Conservation (phyloP, 2,888 invertebrate species). For the Pseudanteris insignis region DNA sequence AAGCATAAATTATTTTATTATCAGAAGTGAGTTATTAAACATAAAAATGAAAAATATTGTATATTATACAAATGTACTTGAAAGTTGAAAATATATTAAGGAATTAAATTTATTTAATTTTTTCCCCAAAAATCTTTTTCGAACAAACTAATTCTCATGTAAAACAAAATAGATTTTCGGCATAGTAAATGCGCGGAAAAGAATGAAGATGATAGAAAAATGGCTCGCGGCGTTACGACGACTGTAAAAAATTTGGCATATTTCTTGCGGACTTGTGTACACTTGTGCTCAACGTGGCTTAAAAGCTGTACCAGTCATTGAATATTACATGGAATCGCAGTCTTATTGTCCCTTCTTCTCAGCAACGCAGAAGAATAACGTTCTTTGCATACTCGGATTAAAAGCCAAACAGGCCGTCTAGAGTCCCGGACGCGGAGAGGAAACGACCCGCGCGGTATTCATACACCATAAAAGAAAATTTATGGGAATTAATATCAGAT, state of each 20-base stretch:
- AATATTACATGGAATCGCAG: constrained; percentile 42
- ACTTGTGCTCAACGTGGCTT: constrained; percentile 22
- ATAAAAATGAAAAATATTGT: too few species aligned
- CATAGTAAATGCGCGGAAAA: too few species aligned
- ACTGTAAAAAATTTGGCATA: constrained; percentile 22
- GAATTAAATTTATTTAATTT: too few species aligned
- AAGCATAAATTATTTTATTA: too few species aligned
- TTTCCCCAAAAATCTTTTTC: too few species aligned
- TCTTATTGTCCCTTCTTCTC: constrained; percentile 28
- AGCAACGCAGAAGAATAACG: constrained; percentile 56
- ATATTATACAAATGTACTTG: too few species aligned
- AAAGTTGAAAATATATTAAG: too few species aligned
- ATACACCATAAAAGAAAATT: constrained; percentile 65
- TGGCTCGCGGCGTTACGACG: too few species aligned
- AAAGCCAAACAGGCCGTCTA: constrained; percentile 59
- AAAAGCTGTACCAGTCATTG: constrained; percentile 31
- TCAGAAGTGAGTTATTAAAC: too few species aligned
- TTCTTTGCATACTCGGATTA: constrained; percentile 65
- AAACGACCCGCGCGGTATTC: constrained; percentile 48
- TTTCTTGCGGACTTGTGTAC: constrained; percentile 29
- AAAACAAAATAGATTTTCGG: too few species aligned
- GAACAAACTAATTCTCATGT: too few species aligned
- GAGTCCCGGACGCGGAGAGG: constrained; percentile 30
- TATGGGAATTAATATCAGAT: constrained; percentile 67
- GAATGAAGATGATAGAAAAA: too few species aligned